Conservation (phyloP, 2,888 invertebrate species). For the Ditula angustiorana region DNA sequence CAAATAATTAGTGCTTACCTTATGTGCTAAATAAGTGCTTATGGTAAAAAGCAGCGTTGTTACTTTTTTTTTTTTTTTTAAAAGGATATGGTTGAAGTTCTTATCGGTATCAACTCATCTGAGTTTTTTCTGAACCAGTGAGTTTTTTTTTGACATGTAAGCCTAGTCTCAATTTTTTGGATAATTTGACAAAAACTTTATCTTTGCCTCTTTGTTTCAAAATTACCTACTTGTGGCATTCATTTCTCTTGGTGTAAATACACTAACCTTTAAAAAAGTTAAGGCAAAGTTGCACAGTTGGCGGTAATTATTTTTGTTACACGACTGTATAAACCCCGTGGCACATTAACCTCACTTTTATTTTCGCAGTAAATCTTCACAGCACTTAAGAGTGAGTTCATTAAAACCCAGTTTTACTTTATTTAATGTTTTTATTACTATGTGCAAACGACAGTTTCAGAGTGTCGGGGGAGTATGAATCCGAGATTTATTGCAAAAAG, state of each 20-base stretch:
- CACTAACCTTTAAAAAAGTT: not conserved
- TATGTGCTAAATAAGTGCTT: too few relatives aligned
- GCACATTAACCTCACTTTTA: slow-evolving; percentile 23
- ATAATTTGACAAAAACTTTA: too few relatives aligned
- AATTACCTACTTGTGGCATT: not conserved
- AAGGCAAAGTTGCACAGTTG: not conserved
- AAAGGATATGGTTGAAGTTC: too few relatives aligned
- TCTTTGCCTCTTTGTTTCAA: too few relatives aligned
- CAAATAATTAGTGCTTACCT: too few relatives aligned
- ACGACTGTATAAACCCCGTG: slow-evolving; percentile 19
- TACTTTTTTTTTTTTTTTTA: too few relatives aligned
- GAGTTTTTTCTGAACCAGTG: too few relatives aligned
- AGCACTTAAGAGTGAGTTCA: slow-evolving; percentile 38
- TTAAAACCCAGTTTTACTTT: slow-evolving; percentile 39
- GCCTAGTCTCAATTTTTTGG: too few relatives aligned
- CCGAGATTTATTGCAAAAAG: slow-evolving; percentile 41
- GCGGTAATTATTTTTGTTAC: slow-evolving; percentile 29
- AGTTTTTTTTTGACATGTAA: too few relatives aligned
- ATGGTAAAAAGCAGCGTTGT: too few relatives aligned
- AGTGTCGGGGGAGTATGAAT: slow-evolving; percentile 36
- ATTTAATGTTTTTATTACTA: slow-evolving; percentile 42
- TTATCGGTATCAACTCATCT: too few relatives aligned
- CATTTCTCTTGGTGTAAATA: not conserved
- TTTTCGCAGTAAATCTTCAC: slow-evolving; percentile 28
- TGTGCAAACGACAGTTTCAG: slow-evolving; percentile 42